Evolutionary conservation across 2,888 invertebrate species (phyloP), one percentile per base, ranked within the genome.

Genomic region (Calephelis perditalis): DNA sequence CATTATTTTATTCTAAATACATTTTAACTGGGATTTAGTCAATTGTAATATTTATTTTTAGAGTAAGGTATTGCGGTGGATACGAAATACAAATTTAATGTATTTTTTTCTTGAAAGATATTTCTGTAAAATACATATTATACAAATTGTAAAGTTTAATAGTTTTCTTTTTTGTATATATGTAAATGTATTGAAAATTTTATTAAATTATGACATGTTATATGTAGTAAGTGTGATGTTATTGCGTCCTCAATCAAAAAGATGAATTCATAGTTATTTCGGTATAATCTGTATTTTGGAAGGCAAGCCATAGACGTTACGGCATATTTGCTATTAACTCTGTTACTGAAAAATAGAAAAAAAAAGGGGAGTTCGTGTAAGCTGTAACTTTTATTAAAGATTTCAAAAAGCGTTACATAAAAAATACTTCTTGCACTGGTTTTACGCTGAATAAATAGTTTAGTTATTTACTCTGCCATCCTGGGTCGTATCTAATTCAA

Each of bases 181-280:
- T 56, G 45, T 56, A 46, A 55, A 56, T 11, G 12, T 37, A 56
- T 58, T 46, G 46, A 12, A 15, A 45, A 37, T 55, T 44, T 57
- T 45, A 45, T 57, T 43, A 43, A 52, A 52, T 52, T 52, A 52
- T 52, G 52, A 52, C 52, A 11, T 49, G 26, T 15, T 15, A 15
- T 26, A 15, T 52, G 7, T 52, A 52, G 26, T 26, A 35, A 47
- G 52, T 43, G 35, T 45, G 55, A 55, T 59, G 59, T 56, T 58
- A 37, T 58, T 60, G 59, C 59, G 56, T 60, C 59, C 59, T 56
- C 35, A 26, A 45, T 56, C 35, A 26, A 45, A 45, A 54, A 44
- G 10, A 52, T 52, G 35, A 52, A 52, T 52, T 52, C 11, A 52
- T 26, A 26, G 26, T 26, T 26, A 52, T 49, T 8, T 26, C 49